Evolutionary conservation across 2,797 vertebrate genomes (phyloP).

Genomic region (Pipistrellus nathusii): DNA sequence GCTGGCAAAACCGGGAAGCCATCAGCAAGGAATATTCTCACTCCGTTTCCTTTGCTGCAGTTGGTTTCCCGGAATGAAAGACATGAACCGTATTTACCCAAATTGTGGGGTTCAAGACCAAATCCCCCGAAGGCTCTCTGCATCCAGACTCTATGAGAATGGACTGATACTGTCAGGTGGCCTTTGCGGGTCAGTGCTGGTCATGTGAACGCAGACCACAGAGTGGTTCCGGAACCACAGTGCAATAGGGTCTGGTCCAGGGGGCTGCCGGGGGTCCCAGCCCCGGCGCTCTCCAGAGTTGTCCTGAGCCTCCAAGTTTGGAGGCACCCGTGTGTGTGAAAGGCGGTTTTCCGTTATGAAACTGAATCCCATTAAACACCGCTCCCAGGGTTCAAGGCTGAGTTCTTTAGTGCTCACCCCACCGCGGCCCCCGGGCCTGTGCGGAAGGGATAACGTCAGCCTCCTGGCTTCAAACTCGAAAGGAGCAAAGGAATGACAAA

Average conservation of each 20-base stretch:
- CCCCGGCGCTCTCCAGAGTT: accelerated
- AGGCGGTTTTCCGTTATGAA: constrained; percentile 37
- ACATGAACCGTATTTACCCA: background rate
- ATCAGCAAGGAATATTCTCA: background rate
- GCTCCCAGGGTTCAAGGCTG: background rate
- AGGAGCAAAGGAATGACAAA: constrained; percentile 57
- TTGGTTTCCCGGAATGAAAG: background rate
- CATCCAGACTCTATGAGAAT: background rate
- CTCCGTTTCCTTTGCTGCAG: background rate
- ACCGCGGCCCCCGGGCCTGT: background rate
- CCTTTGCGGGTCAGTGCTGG: background rate
- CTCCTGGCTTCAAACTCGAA: background rate
- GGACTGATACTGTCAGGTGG: background rate
- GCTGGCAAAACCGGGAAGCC: background rate
- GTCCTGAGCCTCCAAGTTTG: background rate
- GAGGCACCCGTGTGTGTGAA: background rate
- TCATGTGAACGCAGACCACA: background rate
- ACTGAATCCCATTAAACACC: background rate
- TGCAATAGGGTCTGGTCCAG: background rate
- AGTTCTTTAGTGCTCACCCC: background rate
- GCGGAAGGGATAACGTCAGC: background rate
- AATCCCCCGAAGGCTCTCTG: background rate
- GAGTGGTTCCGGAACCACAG: background rate
- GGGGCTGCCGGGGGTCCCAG: background rate
- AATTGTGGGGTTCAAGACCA: background rate